These are phyloP conservation scores for Acinonyx jubatus DNA, from an alignment of 2,113 vertebrate genomes.

Conservation along the genomic window DNA sequence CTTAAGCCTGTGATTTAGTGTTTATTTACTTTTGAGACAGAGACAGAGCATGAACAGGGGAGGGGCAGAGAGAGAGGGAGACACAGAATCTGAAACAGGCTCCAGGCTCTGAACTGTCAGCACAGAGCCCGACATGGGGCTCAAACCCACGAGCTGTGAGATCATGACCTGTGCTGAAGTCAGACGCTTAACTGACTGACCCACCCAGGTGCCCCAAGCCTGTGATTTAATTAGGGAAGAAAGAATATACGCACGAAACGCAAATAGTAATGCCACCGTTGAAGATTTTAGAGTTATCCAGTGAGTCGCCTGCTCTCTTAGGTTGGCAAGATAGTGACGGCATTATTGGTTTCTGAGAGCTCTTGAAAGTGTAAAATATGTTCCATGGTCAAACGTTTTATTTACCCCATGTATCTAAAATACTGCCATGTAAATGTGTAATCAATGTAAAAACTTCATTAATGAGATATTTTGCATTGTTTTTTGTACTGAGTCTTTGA, in stretches of 20 bases:
- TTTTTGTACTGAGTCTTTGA: slow-evolving; percentile 11
- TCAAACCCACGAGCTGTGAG: too few relatives aligned
- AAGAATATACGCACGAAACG: not conserved
- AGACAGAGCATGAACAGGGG: too few relatives aligned
- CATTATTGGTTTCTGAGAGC: not conserved
- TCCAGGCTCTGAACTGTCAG: too few relatives aligned
- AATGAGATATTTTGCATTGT: not conserved
- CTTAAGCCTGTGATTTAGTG: not conserved
- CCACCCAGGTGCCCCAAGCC: not conserved
- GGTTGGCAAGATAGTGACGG: not conserved
- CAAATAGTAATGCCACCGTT: not conserved
- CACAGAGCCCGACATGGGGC: too few relatives aligned
- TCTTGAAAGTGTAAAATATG: slow-evolving; percentile 7
- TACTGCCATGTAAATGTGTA: not conserved
- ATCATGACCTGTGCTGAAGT: too few relatives aligned
- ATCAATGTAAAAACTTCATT: slow-evolving; percentile 5
- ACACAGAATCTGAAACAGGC: too few relatives aligned
- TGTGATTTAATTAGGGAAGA: slow-evolving; percentile 1
- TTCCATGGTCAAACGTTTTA: not conserved
- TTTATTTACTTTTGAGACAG: too few relatives aligned
- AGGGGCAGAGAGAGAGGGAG: too few relatives aligned
- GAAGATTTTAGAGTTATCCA: not conserved
- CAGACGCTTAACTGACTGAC: too few relatives aligned
- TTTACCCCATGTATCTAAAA: not conserved
- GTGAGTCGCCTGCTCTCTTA: not conserved